These are phyloP conservation scores for Menura novaehollandiae DNA, from an alignment of 2,113 vertebrate species.

Conservation along the genomic window DNA sequence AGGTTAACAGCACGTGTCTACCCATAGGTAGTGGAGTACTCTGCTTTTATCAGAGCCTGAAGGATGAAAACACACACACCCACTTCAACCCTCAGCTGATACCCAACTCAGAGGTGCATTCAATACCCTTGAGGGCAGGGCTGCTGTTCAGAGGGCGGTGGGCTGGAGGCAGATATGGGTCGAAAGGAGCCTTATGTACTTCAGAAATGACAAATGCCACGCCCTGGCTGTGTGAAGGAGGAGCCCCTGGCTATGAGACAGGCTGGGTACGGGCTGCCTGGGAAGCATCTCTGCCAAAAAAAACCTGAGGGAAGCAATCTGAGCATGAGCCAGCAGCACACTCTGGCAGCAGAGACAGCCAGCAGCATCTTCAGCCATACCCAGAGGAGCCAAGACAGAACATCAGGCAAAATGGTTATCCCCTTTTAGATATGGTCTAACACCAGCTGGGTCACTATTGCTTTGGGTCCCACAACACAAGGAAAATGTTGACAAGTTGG, in stretches of 20 bases:
- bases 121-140: background rate
- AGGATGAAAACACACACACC: background rate
- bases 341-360: background rate
- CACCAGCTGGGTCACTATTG: background rate
- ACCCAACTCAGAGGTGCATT: background rate
- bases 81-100: background rate
- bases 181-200: background rate
- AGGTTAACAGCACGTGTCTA: background rate
- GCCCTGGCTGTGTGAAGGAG: background rate
- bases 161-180: background rate
- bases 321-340: rapidly evolving
- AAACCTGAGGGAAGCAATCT: background rate
- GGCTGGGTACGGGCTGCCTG: background rate
- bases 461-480: background rate
- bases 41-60: background rate
- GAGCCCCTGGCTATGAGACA: background rate
- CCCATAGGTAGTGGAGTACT: background rate
- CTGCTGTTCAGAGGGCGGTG: background rate
- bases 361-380: background rate
- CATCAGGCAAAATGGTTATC: background rate
- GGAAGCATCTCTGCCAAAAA: background rate
- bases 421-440: background rate
- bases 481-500: background rate
- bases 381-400: background rate
- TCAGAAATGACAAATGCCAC: background rate